These are phyloP conservation scores for Rhea pennata DNA, from an alignment of 2,113 vertebrate species.

Conservation along the genomic window DNA sequence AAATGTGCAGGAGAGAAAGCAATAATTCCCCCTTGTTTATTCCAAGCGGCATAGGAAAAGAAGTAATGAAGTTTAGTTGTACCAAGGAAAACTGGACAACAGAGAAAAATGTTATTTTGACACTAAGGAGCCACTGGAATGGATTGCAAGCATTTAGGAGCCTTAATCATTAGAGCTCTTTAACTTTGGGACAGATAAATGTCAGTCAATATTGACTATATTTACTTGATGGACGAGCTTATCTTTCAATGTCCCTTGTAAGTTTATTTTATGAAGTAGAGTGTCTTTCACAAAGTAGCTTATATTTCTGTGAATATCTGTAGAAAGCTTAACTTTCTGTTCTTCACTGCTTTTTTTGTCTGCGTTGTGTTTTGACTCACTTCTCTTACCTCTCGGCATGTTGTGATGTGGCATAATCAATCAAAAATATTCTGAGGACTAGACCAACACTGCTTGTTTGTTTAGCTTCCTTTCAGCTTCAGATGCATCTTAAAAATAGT, in stretches of 20 bases:
- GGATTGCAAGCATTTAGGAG: not conserved
- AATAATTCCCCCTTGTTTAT: not conserved
- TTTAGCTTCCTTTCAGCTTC: not conserved
- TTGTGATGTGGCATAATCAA: not conserved
- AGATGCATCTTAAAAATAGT: constrained; percentile 15
- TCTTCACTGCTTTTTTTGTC: not conserved
- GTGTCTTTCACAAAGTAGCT: not conserved
- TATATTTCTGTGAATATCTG: not conserved
- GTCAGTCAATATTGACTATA: not conserved
- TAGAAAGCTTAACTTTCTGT: not conserved
- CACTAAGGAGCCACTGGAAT: not conserved
- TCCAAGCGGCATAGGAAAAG: not conserved
- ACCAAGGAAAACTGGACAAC: not conserved
- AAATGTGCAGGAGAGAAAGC: not conserved
- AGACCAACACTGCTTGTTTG: not conserved
- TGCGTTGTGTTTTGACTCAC: not conserved
- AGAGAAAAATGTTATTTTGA: not conserved
- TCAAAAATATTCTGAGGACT: not conserved
- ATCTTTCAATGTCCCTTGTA: not conserved
- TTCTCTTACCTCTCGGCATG: no score
- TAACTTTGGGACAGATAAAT: not conserved
- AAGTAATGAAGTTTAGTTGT: not conserved
- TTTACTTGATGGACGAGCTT: not conserved
- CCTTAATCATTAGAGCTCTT: not conserved
- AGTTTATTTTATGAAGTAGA: not conserved